Evolutionary conservation across 2,113 vertebrate genomes (phyloP).

Genomic region (Morone saxatilis): DNA sequence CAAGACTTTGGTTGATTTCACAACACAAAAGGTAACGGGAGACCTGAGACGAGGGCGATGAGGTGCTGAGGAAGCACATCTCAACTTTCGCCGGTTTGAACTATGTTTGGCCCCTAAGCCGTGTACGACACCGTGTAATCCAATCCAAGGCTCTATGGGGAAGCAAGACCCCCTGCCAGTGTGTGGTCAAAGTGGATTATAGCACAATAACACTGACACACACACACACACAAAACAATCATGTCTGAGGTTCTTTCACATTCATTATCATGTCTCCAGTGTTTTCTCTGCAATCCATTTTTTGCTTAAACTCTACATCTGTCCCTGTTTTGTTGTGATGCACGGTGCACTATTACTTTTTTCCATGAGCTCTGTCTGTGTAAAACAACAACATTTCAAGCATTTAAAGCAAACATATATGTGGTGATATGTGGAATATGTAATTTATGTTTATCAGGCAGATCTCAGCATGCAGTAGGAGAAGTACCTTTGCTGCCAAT

Average conservation of each 20-base stretch:
- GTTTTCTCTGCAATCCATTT: conserved; percentile 11
- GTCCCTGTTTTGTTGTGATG: conserved; percentile 31
- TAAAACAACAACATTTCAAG: neutral
- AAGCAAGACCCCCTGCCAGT: conserved; percentile 46
- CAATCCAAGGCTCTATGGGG: conserved; percentile 55
- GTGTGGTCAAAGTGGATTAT: conserved; percentile 71
- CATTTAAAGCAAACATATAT: neutral
- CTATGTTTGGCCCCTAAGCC: conserved; percentile 58
- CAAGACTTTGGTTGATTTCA: neutral
- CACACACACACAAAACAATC: conserved; percentile 26
- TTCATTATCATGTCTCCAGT: conserved; percentile 23
- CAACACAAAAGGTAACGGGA: conserved; percentile 3
- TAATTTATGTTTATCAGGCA: neutral
- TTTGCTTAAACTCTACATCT: conserved; percentile 35
- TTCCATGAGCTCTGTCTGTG: neutral
- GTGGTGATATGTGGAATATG: conserved; percentile 13
- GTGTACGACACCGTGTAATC: conserved; percentile 61
- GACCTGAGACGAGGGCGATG: neutral
- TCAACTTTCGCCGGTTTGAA: conserved; percentile 47
- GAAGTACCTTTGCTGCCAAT: neutral
- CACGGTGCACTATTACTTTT: neutral
- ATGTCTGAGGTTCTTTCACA: neutral
- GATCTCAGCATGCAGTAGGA: neutral
- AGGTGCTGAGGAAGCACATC: conserved; percentile 26
- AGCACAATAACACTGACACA: conserved; percentile 39